Conservation (phyloP, 2,888 invertebrate genomes). For the Leptura quadrifasciata region DNA sequence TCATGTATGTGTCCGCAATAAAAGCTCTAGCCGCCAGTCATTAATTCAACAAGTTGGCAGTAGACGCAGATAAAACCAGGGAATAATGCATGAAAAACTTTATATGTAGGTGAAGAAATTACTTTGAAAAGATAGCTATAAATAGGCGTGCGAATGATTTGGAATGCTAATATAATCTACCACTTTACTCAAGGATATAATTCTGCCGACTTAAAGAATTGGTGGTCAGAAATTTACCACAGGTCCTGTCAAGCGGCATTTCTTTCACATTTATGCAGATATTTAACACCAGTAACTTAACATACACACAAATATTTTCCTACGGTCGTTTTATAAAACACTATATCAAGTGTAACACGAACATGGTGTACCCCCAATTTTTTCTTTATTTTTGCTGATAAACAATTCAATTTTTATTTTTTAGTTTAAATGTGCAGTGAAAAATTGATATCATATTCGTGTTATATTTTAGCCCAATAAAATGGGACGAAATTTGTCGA, state of each 20-base stretch:
- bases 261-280: not conserved
- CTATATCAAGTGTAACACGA: too few species aligned
- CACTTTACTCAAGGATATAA: constrained; percentile 22
- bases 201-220: constrained; percentile 25
- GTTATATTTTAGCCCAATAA: too few species aligned
- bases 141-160: constrained; percentile 22
- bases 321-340: too few species aligned
- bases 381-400: too few species aligned
- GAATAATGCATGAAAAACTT: constrained; percentile 36
- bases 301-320: too few species aligned
- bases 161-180: constrained; percentile 29
- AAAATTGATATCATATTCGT: too few species aligned
- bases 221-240: constrained; percentile 10
- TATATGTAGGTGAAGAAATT: constrained; percentile 14
- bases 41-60: constrained; percentile 38
- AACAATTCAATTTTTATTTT: too few species aligned
- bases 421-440: too few species aligned
- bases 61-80: not conserved
- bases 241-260: constrained; percentile 25
- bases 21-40: constrained; percentile 29
- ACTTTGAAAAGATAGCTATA: constrained; percentile 14
- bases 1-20: constrained; percentile 47
- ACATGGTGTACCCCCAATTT: too few species aligned
- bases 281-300: too few species aligned
- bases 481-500: too few species aligned